A percentile compares a stretch with the other conserved stretches of the same genome.
Conservation (phyloP, 2,113 vertebrate genomes). For the Hippocampus barbouri region DNA sequence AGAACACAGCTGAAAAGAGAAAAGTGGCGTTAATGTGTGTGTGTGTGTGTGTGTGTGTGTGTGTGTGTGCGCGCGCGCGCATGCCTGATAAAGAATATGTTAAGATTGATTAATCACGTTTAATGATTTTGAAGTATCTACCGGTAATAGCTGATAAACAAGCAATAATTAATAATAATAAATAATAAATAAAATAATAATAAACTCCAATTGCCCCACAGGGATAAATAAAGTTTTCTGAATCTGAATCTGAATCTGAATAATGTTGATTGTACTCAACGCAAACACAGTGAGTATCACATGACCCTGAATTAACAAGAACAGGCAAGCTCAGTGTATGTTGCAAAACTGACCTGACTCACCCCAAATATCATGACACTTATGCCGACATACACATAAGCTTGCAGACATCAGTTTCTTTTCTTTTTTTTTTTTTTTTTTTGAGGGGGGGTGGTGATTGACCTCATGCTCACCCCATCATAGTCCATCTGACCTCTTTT, state of each 20-base stretch:
- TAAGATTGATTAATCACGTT: slow-evolving; percentile 27
- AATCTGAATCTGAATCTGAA: too few relatives aligned
- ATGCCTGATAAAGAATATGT: slow-evolving; percentile 9
- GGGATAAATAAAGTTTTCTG: too few relatives aligned
- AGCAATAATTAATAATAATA: too few relatives aligned
- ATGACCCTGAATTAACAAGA: slow-evolving; percentile 61
- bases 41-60: not conserved
- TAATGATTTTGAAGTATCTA: slow-evolving; percentile 36
- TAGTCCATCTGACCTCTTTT: slow-evolving; percentile 64
- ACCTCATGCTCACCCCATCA: slow-evolving; percentile 63
- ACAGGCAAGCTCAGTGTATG: slow-evolving; percentile 29
- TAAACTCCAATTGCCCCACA: too few relatives aligned
- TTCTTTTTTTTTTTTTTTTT: slow-evolving; percentile 3
- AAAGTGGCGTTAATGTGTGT: slow-evolving; percentile 17
- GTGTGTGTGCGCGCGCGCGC: not conserved
- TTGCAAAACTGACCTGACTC: slow-evolving; percentile 73
- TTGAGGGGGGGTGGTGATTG: slow-evolving; percentile 36
- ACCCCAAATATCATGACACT: slow-evolving; percentile 43
- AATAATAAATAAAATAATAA: too few relatives aligned
- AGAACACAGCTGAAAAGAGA: slow-evolving; percentile 41
- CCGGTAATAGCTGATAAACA: slow-evolving; percentile 22
- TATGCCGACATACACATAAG: slow-evolving; percentile 8
- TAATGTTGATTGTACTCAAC: slow-evolving; percentile 18
- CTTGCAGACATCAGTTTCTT: slow-evolving; percentile 16
- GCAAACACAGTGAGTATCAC: slow-evolving; percentile 60